Conservation (phyloP, 1,140 invertebrate genomes). For the Drosophila ambigua region DNA sequence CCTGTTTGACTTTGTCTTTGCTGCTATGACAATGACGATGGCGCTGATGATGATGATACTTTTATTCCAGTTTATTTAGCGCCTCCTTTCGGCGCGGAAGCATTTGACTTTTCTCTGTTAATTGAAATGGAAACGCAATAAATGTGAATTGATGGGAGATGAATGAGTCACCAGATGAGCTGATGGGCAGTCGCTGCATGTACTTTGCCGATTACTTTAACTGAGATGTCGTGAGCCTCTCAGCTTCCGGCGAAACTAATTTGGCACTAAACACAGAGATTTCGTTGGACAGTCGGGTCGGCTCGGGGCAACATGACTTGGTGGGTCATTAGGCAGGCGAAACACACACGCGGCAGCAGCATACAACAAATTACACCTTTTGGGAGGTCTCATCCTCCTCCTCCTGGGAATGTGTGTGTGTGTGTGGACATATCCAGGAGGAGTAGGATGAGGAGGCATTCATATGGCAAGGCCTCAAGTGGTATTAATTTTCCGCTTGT, state of each 20-base stretch:
- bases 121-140: slow-evolving; percentile 57
- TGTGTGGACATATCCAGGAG: neutral
- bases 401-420: neutral
- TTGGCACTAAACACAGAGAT: slow-evolving; percentile 50
- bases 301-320: slow-evolving; percentile 21
- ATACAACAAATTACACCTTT: slow-evolving; percentile 66
- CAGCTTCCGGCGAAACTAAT: slow-evolving; percentile 51
- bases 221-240: neutral
- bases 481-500: slow-evolving; percentile 81
- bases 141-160: slow-evolving; percentile 30
- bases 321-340: slow-evolving; percentile 31
- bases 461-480: slow-evolving; percentile 64
- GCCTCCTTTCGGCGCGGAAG: neutral
- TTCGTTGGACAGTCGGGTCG: slow-evolving; percentile 29
- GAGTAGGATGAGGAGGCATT: slow-evolving; percentile 17
- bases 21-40: slow-evolving; percentile 10
- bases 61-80: slow-evolving; percentile 26
- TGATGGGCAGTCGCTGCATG: neutral
- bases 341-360: slow-evolving; percentile 15
- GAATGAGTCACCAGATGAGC: slow-evolving; percentile 6
- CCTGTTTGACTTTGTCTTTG: slow-evolving; percentile 51
- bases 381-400: slow-evolving; percentile 37
- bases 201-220: neutral
- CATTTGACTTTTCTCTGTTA: slow-evolving; percentile 24
- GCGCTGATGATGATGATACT: slow-evolving; percentile 23